These are phyloP conservation scores for Nilaparvata lugens DNA, from an alignment of 1,140 invertebrate genomes.

Conservation along the genomic window DNA sequence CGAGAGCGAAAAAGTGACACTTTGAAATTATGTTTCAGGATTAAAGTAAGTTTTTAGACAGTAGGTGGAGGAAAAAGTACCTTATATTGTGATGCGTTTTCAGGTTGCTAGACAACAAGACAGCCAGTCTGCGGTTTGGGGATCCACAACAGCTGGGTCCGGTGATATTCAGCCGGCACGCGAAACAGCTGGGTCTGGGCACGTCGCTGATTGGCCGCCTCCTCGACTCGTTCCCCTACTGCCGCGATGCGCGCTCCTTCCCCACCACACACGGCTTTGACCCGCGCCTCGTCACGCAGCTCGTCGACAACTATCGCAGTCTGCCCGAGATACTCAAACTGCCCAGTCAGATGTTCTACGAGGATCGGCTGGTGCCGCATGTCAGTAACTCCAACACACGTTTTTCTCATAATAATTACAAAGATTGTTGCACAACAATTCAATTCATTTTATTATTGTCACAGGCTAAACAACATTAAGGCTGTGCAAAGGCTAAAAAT, in stretches of 20 bases:
- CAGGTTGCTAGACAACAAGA: conserved; percentile 34
- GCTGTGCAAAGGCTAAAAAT: too few species aligned
- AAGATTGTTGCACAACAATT: too few species aligned
- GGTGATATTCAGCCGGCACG: conserved; percentile 57
- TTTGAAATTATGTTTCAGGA: too few species aligned
- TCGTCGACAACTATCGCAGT: conserved; percentile 69
- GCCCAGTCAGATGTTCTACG: conserved; percentile 76
- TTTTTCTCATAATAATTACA: too few species aligned
- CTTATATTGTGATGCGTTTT: too few species aligned
- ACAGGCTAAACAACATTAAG: too few species aligned
- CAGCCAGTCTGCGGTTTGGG: conserved; percentile 74
- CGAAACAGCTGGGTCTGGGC: conserved; percentile 49
- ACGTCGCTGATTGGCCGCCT: conserved; percentile 32
- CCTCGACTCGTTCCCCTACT: conserved; percentile 27
- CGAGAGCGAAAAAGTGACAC: too few species aligned
- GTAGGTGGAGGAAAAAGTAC: too few species aligned
- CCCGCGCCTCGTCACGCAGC: conserved; percentile 55
- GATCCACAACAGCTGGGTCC: conserved; percentile 89
- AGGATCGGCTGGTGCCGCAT: conserved; percentile 51
- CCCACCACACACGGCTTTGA: conserved; percentile 49
- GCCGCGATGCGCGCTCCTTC: conserved; percentile 31
- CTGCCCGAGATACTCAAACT: conserved; percentile 63
- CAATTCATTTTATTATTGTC: too few species aligned
- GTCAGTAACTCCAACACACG: too few species aligned
- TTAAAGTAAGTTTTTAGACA: too few species aligned